Evolutionary conservation across 2,888 invertebrate genomes (phyloP).

Genomic region (Caenorhabditis parvicauda): DNA sequence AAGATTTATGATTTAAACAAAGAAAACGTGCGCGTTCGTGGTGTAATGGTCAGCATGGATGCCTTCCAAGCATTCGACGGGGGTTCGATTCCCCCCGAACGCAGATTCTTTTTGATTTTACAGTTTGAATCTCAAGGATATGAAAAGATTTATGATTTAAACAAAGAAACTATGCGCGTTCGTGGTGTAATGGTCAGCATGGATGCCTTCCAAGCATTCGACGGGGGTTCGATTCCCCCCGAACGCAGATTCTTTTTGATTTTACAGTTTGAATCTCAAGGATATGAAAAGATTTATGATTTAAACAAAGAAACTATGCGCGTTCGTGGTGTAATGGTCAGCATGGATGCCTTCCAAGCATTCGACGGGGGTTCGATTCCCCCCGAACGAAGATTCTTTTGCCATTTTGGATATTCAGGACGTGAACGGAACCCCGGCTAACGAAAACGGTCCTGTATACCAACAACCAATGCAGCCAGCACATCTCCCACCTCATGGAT

Average conservation of each 20-base stretch:
- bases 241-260: constrained; percentile 37
- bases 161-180: no score
- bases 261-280: no score
- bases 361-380: constrained; percentile 52
- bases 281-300: no score
- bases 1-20: no score
- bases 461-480: no score
- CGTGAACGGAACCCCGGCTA: no score
- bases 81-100: constrained; percentile 51
- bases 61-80: constrained; percentile 53
- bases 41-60: constrained; percentile 53
- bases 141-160: no score
- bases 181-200: constrained; percentile 53
- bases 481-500: no score
- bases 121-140: no score
- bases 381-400: constrained; percentile 41
- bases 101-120: constrained; percentile 32
- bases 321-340: constrained; percentile 52
- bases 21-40: constrained; percentile 51
- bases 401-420: no score
- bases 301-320: no score
- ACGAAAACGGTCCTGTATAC: no score
- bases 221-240: constrained; percentile 52
- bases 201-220: constrained; percentile 54
- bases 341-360: constrained; percentile 54